Evolutionary conservation across 2,797 vertebrate genomes (phyloP), one percentile per base, ranked within the genome.

Genomic region (Falco cherrug): DNA sequence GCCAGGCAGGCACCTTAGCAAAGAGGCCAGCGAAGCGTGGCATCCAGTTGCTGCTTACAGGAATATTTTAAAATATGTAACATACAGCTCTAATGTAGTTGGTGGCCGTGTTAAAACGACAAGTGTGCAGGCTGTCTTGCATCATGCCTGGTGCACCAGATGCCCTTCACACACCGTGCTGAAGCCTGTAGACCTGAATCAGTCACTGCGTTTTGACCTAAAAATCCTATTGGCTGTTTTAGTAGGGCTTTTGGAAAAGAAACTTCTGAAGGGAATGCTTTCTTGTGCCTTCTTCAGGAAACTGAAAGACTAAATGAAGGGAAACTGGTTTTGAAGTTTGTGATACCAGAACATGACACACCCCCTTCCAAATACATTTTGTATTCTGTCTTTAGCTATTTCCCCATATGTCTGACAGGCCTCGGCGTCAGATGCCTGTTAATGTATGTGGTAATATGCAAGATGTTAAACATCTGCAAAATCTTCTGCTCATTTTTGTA

Each of bases 401-500:
- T 93, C 61, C 21, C 35, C 2, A 5, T 54, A 50, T 6, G 1
- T 35, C 64, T 47, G 51, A 82, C 63, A 87, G 33, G 37, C 57
- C 16, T 79, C 43, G 33, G 9, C 69, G 53, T 81, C 74, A 67
- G 78, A 82, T 80, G 45, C 33, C 54, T 54, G 33, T 76, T 87
- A 65, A 68, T 0, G 0, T 77, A 65, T 45, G 81, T 48, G 59
- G 51, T 51, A 91, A 81, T 60, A 60, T n/a, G 69, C 70, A 91
- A 86, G 82, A 89, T 29, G 37, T 60, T 74, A 89, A 89, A 79
- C 47, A 70, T 85, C 70, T 97, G 84, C 82, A 95, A 76, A 90
- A 67, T 90, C 59, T 92, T 90, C 78, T 93, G 67, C 77, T 96
- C 70, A n/a, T 77, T 92, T 94, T 89, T 71, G 69, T 84, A 89